These are phyloP conservation scores for Mesorhabditis sp. DNA, from an alignment of 2,888 invertebrate species.

Conservation along the genomic window DNA sequence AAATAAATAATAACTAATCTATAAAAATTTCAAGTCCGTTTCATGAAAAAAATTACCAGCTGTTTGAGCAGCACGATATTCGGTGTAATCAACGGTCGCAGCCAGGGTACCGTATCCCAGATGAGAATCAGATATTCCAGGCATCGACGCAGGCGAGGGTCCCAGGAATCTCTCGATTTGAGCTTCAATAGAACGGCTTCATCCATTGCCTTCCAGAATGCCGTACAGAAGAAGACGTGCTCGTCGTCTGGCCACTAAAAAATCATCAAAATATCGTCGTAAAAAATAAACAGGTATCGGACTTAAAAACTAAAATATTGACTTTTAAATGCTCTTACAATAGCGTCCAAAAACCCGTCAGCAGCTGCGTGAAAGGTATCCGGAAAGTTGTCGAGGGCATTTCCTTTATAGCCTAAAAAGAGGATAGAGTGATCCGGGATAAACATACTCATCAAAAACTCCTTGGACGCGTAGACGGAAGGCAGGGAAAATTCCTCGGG, in stretches of 20 bases:
- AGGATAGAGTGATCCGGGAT: not conserved
- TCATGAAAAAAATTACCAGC: not conserved
- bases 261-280: not conserved
- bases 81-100: not conserved
- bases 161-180: too few species aligned
- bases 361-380: too few species aligned
- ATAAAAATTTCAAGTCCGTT: too few species aligned
- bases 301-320: too few species aligned
- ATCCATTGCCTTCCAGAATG: not conserved
- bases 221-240: constrained; percentile 1
- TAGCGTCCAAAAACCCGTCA: too few species aligned
- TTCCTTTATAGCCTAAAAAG: too few species aligned
- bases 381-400: too few species aligned
- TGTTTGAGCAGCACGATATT: not conserved
- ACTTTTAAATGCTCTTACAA: too few species aligned
- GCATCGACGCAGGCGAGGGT: not conserved
- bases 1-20: too few species aligned
- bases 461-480: not conserved
- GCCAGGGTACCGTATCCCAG: not conserved
- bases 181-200: not conserved
- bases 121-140: not conserved
- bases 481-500: not conserved
- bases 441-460: not conserved
- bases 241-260: constrained; percentile 5
- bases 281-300: too few species aligned